Base-by-base conservation (phyloP, 2,888 invertebrate genomes). In the Zonitis immaculata region DNA sequence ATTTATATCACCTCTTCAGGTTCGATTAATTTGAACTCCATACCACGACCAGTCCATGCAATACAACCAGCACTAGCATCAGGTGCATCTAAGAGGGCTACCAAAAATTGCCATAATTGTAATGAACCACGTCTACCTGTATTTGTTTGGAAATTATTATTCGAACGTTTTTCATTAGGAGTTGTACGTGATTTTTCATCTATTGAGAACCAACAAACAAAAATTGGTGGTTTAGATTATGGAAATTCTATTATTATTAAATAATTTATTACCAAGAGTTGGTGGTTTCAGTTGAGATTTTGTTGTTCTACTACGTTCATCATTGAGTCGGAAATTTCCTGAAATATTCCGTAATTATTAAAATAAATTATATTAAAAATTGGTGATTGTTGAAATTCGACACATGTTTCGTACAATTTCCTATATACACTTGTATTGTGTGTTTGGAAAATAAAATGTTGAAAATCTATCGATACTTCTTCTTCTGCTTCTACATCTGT, bases 21-120 rank as follows among this genome's bases (percentile, higher is more conserved):
- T 75, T 96, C 95, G 55, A 95, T 91, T 30, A 96, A 82, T 73
- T 96, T 96, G 75, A 96, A 96, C 76, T 96, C 95, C 79, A 95
- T 87, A 1, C 95, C 95, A 9, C 95, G 79, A 0, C 95, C 95
- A 0, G 95, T 96, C 95, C 95, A 95, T 1, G 93, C 90, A 56
- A 95, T 95, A 72, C 91, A 91, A 50, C 89, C 87, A 16, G 89
- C 84, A 66, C 85, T 86, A 14, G 76, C 75, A 60, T 76, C 74
- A 57, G 87, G 83, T 54, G 87, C 87, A 65, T 86, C 88, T 42
- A 91, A 73, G 5, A 91, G 78, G 0, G 90, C 86, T 3, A 95
- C 94, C 44, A 96, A 80, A 77, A 96, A 96, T 78, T 96, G 96
- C 95, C 95, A 96, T 49, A 96, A 78, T 72, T 96, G 94, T 11